Percentiles rank a stretch among this genome's conserved stretches.
Conservation (phyloP, 53 echinoderm and acorn worm species). For the Hippasteria phrygiana region DNA sequence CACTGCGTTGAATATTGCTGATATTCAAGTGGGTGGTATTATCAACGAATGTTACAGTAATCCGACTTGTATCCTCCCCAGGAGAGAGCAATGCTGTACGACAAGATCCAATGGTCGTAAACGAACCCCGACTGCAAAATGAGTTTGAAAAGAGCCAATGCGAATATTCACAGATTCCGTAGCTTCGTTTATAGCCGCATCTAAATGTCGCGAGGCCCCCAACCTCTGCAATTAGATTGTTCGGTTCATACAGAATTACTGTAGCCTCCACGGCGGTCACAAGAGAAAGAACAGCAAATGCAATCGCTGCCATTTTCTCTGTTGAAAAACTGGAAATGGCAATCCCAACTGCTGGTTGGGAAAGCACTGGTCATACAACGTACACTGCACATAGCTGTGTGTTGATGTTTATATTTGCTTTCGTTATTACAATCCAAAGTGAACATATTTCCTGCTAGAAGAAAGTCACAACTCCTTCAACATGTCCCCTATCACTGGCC, state of each 20-base stretch:
- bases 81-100: background rate
- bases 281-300: background rate
- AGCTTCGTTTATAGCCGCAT: constrained; percentile 1
- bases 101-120: background rate
- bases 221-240: too few species aligned
- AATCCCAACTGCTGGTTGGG: too few species aligned
- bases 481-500: too few species aligned
- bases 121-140: background rate
- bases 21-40: background rate
- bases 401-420: too few species aligned
- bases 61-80: background rate
- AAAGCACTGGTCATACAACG: too few species aligned
- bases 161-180: background rate
- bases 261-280: background rate
- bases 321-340: too few species aligned
- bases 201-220: too few species aligned
- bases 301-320: background rate
- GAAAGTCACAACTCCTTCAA: too few species aligned
- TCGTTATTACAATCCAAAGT: too few species aligned
- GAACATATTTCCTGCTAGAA: too few species aligned
- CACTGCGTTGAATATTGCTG: background rate
- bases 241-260: too few species aligned
- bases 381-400: too few species aligned
- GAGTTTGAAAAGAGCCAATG: constrained; percentile 30
- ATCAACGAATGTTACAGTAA: background rate